Evolutionary conservation across 2,113 vertebrate genomes (phyloP), one percentile per base, ranked within the genome.

Genomic region (Ploceus nigricollis): DNA sequence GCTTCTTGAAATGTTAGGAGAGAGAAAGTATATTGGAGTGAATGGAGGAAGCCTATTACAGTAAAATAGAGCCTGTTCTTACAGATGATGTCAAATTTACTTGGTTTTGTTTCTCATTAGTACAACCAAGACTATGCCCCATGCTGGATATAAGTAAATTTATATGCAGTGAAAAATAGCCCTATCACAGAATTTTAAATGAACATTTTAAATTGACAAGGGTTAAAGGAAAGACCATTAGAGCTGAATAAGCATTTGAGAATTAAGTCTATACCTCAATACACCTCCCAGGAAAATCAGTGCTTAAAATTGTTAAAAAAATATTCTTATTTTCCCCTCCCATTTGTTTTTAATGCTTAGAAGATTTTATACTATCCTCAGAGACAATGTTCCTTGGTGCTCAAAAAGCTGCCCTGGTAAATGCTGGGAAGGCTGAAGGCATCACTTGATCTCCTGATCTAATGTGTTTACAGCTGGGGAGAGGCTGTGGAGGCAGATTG

Each of bases 401-500:
- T 76, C 56, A 57, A 53, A 76, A 89, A 80, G 7, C 39, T 89
- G 23, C 17, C 8, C 64, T 6, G 3, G 9, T 66, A 61, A 75
- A 58, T 60, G 60, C 6, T 20, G 31, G 17, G 39, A 28, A n/a
- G 57, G 39, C 70, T 68, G 42, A 79, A 85, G 53, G 27, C 9
- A 30, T 45, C 31, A 5, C 31, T 28, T 54, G 25, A 72, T 65
- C 27, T 24, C 17, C 37, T 69, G 18, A 39, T 23, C 24, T 37
- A n/a, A 6, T 3, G 0, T 14, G 6, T 19, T 5, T 47, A 33
- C 13, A 47, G 3, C 15, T 10, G 54, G 13, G 25, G 13, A 53
- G 11, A 33, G n/a, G 40, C 16, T 73, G 27, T 54, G 42, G 22
- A 28, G 6, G 20, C 23, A 53, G 28, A 5, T 17, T 47, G 60